Evolutionary conservation across 2,113 vertebrate genomes (phyloP).

Genomic region (Butorides virescens): DNA sequence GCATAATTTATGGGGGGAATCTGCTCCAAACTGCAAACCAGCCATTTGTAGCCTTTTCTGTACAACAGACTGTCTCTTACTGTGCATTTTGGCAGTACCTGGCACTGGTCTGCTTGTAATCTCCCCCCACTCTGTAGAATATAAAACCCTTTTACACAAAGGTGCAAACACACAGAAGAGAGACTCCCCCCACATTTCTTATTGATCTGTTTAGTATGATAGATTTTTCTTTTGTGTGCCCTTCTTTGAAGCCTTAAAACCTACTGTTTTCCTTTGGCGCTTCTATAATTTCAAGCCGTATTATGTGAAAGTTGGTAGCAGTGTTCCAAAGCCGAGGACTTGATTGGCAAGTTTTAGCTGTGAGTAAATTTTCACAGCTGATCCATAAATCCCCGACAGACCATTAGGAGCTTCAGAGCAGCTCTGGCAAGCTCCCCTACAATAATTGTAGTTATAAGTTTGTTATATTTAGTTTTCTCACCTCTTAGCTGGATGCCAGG

Average conservation of each 20-base stretch:
- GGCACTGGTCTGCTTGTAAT: neutral
- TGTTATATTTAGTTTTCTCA: conserved; percentile 66
- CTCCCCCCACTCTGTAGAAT: neutral
- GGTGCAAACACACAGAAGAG: neutral
- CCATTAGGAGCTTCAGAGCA: conserved; percentile 56
- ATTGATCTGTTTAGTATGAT: neutral
- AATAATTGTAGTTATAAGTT: conserved; percentile 66
- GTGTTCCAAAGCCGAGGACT: conserved; percentile 4
- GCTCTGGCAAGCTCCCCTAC: conserved; percentile 55
- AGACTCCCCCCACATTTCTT: neutral
- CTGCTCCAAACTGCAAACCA: neutral
- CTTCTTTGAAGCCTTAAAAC: neutral
- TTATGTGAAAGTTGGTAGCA: conserved; percentile 6
- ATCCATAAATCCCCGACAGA: conserved; percentile 66
- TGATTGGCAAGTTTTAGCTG: conserved; percentile 68
- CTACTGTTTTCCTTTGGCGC: neutral
- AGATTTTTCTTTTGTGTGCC: neutral
- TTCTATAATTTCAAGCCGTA: neutral
- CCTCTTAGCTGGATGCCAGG: conserved; percentile 31
- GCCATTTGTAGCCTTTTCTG: neutral
- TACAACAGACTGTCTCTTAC: neutral
- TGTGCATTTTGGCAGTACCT: neutral
- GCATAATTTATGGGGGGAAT: neutral
- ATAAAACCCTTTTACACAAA: neutral
- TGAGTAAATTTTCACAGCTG: conserved; percentile 70